Evolutionary conservation across 2,888 invertebrate genomes (phyloP).

Genomic region (Phanerotoma sp.): DNA sequence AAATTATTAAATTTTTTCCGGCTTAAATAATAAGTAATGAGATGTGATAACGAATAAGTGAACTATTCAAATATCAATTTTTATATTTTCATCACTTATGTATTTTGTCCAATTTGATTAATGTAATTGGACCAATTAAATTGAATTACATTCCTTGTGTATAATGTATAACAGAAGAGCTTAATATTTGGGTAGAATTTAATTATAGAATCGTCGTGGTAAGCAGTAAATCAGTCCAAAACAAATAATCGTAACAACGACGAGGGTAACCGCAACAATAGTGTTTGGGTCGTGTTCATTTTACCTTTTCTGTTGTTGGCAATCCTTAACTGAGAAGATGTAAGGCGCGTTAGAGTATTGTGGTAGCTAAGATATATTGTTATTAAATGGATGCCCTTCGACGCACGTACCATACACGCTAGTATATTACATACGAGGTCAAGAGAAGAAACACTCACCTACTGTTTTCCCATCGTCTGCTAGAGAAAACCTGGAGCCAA

Average conservation of each 20-base stretch:
- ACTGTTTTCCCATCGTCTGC: conserved; percentile 5
- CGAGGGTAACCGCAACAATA: conserved; percentile 33
- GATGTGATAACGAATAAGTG: too few species aligned
- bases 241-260: conserved; percentile 38
- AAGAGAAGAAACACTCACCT: conserved; percentile 6
- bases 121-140: too few species aligned
- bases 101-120: too few species aligned
- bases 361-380: conserved; percentile 55
- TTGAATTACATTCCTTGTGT: too few species aligned
- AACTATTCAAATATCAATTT: too few species aligned
- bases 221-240: conserved; percentile 41
- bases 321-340: conserved; percentile 15
- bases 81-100: too few species aligned
- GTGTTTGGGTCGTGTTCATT: conserved; percentile 25
- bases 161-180: too few species aligned
- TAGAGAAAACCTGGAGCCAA: conserved; percentile 24
- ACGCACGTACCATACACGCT: conserved; percentile 42
- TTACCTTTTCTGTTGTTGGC: conserved; percentile 2
- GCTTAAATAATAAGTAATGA: too few species aligned
- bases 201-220: conserved; percentile 34
- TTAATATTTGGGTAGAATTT: conserved; percentile 34
- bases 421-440: conserved; percentile 46
- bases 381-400: conserved; percentile 55
- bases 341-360: conserved; percentile 38
- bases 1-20: too few species aligned